These are phyloP conservation scores for Heterodera carotae DNA, from an alignment of 1,140 invertebrate genomes.

Conservation along the genomic window DNA sequence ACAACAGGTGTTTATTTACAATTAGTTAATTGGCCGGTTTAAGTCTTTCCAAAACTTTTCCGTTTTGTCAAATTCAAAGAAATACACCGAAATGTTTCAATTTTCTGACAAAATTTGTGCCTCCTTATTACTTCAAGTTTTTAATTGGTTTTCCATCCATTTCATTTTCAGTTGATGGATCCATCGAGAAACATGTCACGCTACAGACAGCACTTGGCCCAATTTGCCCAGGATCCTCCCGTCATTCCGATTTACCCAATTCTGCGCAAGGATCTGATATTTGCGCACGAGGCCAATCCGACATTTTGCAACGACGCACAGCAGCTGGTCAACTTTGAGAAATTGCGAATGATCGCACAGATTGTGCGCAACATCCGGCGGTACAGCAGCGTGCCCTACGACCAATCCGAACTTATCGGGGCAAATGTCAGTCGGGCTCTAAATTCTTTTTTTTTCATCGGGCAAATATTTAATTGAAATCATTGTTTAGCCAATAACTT, in stretches of 20 bases:
- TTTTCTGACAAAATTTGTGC: too few species aligned
- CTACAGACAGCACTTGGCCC: conserved; percentile 86
- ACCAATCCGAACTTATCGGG: conserved; percentile 43
- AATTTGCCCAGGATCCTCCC: conserved; percentile 67
- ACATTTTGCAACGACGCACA: conserved; percentile 78
- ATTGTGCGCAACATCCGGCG: conserved; percentile 83
- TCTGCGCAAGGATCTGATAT: conserved; percentile 87
- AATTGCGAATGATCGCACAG: conserved; percentile 95
- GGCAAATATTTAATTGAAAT: neutral
- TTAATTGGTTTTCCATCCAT: too few species aligned
- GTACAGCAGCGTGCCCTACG: conserved; percentile 68
- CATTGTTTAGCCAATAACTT: conserved; percentile 16
- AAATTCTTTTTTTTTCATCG: neutral
- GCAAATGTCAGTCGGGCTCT: neutral
- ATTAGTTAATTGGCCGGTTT: too few species aligned
- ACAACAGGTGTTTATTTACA: conserved; percentile 34
- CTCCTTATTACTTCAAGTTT: too few species aligned
- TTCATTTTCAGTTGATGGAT: conserved; percentile 70
- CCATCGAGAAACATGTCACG: conserved; percentile 97
- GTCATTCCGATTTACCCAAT: conserved; percentile 68
- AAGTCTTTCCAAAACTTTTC: too few species aligned
- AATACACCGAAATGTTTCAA: too few species aligned
- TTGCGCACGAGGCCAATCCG: conserved; percentile 95
- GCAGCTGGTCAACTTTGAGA: conserved; percentile 91
- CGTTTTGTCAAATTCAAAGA: too few species aligned